Evolutionary conservation across 2,888 invertebrate genomes (phyloP), one percentile per base, ranked within the genome.

Genomic region (Lepidonotus clava): DNA sequence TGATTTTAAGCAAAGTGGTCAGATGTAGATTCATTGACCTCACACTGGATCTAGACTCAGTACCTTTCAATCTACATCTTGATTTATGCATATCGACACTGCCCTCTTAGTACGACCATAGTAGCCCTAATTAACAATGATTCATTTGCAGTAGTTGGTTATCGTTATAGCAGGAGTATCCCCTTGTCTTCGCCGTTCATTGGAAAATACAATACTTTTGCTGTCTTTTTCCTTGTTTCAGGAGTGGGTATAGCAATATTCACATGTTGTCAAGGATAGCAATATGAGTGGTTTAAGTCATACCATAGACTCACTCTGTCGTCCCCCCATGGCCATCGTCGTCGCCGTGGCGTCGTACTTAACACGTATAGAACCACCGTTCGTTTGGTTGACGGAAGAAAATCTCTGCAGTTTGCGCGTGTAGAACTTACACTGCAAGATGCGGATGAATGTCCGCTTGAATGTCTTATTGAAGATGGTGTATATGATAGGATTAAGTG

Each of bases 401-500:
- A 76, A 77, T 36, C 66, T 32, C 28, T 76, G 36, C 28, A 77
- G 36, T 36, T 86, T 77, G 36, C 67, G 53, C 2, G 51, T 61
- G 24, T 71, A 38, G n/a, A 76, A 92, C 32, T 91, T 89, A 88
- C 93, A 93, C 76, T 90, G 88, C 84, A 94, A 90, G 11, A 94
- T 89, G 83, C 92, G 92, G 41, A 92, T 90, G 90, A 94, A 94
- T 0, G 94, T 93, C 87, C 90, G 90, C 86, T 92, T 92, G 89
- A 94, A 94, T 32, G 92, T 92, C 86, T 92, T 92, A 90, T 94
- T 94, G 89, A 94, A 94, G 89, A 93, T 92, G n/a, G 94, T 94
- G 90, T 94, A 94, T 76, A 94, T 93, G 85, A 94, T 93, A n/a
- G 94, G 94, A 89, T 94, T 94, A 34, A 94, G 90, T 0, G 92